Conservation (phyloP, 2,797 vertebrate genomes). For the Loriculus beryllinus region DNA sequence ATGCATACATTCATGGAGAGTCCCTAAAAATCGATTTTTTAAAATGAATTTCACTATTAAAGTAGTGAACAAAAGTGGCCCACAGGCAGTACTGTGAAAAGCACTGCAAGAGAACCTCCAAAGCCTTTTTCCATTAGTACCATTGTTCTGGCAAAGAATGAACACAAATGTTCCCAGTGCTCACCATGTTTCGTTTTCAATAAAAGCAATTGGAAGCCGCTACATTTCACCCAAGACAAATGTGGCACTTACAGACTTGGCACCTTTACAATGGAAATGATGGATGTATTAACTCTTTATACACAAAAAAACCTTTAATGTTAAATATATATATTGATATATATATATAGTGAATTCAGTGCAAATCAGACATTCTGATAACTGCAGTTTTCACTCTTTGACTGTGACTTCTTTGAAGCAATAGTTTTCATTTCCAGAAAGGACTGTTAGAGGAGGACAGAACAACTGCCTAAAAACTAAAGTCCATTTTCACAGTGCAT, state of each 20-base stretch:
- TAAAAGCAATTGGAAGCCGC: background rate
- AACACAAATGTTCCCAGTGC: background rate
- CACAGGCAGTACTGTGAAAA: background rate
- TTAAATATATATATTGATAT: background rate
- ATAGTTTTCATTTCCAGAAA: background rate
- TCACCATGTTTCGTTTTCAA: background rate
- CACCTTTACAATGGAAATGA: background rate
- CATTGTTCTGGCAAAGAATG: background rate
- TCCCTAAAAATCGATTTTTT: background rate
- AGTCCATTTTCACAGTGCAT: background rate
- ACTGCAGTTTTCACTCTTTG: background rate
- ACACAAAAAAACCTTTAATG: background rate
- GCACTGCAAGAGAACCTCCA: background rate
- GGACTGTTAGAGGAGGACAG: accelerated
- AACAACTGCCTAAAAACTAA: background rate
- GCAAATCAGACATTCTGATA: background rate
- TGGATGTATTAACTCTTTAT: background rate
- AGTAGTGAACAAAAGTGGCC: background rate
- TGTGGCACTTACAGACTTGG: background rate
- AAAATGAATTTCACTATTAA: background rate
- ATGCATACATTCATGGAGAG: accelerated
- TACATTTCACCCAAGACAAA: background rate
- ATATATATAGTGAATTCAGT: background rate
- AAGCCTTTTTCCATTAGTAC: background rate
- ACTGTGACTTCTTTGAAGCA: background rate